Evolutionary conservation across 2,888 invertebrate genomes (phyloP).

Genomic region (Dicycla oo): DNA sequence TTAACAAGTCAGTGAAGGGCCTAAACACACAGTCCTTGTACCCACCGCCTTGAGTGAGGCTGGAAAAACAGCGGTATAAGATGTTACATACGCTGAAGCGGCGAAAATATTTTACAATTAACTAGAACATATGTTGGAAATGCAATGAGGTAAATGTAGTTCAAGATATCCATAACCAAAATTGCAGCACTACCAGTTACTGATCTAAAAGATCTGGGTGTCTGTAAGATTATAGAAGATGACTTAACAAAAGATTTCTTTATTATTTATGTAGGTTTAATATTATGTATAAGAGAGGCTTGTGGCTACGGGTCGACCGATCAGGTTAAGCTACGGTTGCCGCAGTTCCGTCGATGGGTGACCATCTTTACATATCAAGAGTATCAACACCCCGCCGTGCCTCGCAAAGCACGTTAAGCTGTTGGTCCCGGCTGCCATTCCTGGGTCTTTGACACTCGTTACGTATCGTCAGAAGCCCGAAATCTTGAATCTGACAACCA

Average conservation of each 20-base stretch:
- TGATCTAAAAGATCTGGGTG: neutral
- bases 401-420: too few species aligned
- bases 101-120: too few species aligned
- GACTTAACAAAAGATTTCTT: neutral
- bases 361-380: too few species aligned
- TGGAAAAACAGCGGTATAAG: slow-evolving; percentile 30
- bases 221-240: neutral
- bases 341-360: too few species aligned
- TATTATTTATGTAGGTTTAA: neutral
- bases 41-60: slow-evolving; percentile 53
- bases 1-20: slow-evolving; percentile 79
- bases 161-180: neutral
- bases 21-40: slow-evolving; percentile 77
- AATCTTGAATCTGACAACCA: too few species aligned
- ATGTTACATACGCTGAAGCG: slow-evolving; percentile 7
- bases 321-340: too few species aligned
- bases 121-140: neutral
- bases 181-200: neutral
- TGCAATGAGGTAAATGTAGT: neutral
- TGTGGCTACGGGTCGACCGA: too few species aligned
- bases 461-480: too few species aligned
- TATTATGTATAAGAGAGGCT: too few species aligned
- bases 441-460: too few species aligned
- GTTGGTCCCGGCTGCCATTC: too few species aligned
- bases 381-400: too few species aligned